Conservation (phyloP, 2,888 invertebrate genomes). For the Dolomedes plantarius region DNA sequence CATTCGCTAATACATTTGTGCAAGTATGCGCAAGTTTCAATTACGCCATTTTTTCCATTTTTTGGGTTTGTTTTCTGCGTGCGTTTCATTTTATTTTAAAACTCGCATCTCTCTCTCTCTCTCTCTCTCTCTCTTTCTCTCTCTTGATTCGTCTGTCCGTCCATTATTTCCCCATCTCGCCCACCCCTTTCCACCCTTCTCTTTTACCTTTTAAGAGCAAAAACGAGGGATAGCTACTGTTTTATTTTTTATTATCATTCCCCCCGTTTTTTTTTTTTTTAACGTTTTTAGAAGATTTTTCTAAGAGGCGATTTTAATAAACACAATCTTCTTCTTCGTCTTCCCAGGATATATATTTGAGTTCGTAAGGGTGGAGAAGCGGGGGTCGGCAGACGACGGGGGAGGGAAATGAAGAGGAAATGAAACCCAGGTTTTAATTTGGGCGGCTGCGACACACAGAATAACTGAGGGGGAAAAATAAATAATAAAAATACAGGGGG, state of each 20-base stretch:
- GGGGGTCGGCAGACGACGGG: not conserved
- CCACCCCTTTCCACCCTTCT: slow-evolving; percentile 9
- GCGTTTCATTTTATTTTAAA: slow-evolving; percentile 49
- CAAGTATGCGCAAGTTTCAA: slow-evolving; percentile 68
- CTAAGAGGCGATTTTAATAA: slow-evolving; percentile 71
- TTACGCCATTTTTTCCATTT: slow-evolving; percentile 55
- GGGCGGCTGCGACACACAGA: slow-evolving; percentile 44
- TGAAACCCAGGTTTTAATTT: slow-evolving; percentile 63
- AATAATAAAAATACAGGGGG: slow-evolving; percentile 49
- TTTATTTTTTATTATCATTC: slow-evolving; percentile 25
- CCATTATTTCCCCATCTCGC: slow-evolving; percentile 56
- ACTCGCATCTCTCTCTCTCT: slow-evolving; percentile 26
- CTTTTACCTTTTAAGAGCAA: slow-evolving; percentile 60
- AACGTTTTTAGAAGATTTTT: slow-evolving; percentile 42
- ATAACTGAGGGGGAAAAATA: slow-evolving; percentile 57
- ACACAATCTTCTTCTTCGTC: slow-evolving; percentile 65
- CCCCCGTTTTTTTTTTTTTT: slow-evolving; percentile 21
- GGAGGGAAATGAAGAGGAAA: slow-evolving; percentile 30
- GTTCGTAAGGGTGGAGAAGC: slow-evolving; percentile 17
- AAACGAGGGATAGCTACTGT: slow-evolving; percentile 52
- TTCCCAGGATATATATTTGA: slow-evolving; percentile 49
- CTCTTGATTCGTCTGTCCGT: slow-evolving; percentile 44
- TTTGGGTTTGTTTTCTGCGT: slow-evolving; percentile 56
- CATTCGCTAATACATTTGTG: slow-evolving; percentile 66
- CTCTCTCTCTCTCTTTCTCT: slow-evolving; percentile 20